These are phyloP conservation scores for Drosophila testacea DNA, from an alignment of 2,888 invertebrate genomes.

Conservation along the genomic window DNA sequence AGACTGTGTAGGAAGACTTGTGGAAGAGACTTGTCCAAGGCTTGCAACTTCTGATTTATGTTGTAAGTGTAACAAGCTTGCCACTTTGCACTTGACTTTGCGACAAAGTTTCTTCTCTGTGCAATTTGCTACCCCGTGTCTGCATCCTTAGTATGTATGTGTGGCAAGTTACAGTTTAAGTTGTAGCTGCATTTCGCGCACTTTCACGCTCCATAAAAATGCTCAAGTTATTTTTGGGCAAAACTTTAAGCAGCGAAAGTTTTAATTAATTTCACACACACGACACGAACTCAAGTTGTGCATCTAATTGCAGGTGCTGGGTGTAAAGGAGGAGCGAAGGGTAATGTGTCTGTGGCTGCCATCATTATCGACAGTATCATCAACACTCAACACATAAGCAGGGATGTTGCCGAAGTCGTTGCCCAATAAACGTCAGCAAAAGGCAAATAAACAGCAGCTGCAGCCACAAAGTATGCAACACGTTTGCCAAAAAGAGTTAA, in stretches of 20 bases:
- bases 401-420: constrained; percentile 6
- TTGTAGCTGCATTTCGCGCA: constrained; percentile 28
- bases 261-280: constrained; percentile 77
- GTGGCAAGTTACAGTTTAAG: constrained; percentile 19
- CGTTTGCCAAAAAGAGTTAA: constrained; percentile 43
- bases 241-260: constrained; percentile 69
- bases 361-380: constrained; percentile 69
- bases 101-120: constrained; percentile 38
- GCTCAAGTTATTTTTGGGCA: constrained; percentile 42
- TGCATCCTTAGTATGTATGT: constrained; percentile 11
- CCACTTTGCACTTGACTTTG: constrained; percentile 69
- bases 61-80: constrained; percentile 72
- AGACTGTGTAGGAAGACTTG: neutral
- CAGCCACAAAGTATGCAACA: constrained; percentile 78
- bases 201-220: constrained; percentile 56
- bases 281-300: constrained; percentile 54
- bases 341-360: constrained; percentile 76
- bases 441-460: constrained; percentile 67
- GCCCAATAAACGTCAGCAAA: constrained; percentile 50
- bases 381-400: constrained; percentile 19
- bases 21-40: neutral
- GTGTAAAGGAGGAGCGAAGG: neutral
- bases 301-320: constrained; percentile 71
- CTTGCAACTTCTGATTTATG: constrained; percentile 60
- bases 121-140: constrained; percentile 30